Conservation (phyloP, 2,797 vertebrate species). For the Ataeniobius toweri region DNA sequence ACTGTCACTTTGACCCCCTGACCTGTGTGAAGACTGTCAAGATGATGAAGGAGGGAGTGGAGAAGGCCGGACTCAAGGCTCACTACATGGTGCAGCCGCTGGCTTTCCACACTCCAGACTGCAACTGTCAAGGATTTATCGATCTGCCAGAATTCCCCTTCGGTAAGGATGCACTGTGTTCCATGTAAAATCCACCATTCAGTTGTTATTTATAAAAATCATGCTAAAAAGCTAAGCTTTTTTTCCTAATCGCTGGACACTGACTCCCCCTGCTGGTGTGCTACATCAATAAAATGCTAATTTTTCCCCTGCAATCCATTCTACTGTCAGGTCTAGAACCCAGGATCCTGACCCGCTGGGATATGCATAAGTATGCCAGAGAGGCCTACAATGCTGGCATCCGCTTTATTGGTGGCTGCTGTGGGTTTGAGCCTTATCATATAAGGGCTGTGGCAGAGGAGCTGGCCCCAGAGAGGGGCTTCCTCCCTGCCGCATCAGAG, state of each 20-base stretch:
- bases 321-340: slow-evolving; percentile 85
- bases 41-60: slow-evolving; percentile 87
- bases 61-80: slow-evolving; percentile 88
- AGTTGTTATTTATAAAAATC: not conserved
- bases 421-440: slow-evolving; percentile 93
- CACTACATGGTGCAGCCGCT: slow-evolving; percentile 91
- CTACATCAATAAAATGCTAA: not conserved
- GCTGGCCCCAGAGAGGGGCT: slow-evolving; percentile 84
- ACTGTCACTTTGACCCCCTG: slow-evolving; percentile 95
- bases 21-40: slow-evolving; percentile 84
- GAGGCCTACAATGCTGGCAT: slow-evolving; percentile 89
- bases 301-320: not conserved
- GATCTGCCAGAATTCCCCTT: slow-evolving; percentile 97
- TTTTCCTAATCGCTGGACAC: not conserved
- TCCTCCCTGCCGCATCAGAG: slow-evolving; percentile 83
- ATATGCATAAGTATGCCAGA: slow-evolving; percentile 91
- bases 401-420: slow-evolving; percentile 90
- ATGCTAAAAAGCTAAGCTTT: not conserved
- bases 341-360: slow-evolving; percentile 90
- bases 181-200: not conserved
- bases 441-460: slow-evolving; percentile 91
- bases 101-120: slow-evolving; percentile 83
- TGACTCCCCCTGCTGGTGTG: not conserved
- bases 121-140: slow-evolving; percentile 93
- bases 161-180: slow-evolving; percentile 30